phyloP scores from a whole-genome alignment of 2,888 invertebrate species.

The Drosophila formosana region DNA sequence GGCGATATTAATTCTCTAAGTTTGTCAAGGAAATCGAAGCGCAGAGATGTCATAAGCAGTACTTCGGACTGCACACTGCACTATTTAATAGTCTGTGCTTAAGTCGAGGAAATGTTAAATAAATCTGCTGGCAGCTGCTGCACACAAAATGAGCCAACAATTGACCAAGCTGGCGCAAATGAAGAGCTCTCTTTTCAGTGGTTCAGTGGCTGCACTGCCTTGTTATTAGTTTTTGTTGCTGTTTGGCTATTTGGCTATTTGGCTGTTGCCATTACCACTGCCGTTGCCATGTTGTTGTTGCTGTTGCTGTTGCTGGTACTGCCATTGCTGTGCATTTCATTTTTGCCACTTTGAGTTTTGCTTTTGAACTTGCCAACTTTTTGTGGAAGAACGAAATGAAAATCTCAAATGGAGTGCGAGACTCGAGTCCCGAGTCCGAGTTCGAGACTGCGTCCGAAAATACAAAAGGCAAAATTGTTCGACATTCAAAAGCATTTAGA shows the following conservation, averaged over 20 bases:
- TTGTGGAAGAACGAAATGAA: constrained; percentile 51
- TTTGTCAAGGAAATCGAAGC: neutral
- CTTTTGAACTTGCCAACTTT: constrained; percentile 39
- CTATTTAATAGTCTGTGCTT: neutral
- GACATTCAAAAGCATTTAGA: constrained; percentile 66
- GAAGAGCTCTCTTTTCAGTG: constrained; percentile 11
- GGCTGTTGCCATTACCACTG: constrained; percentile 9
- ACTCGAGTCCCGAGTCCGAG: neutral
- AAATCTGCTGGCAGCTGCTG: constrained; percentile 23
- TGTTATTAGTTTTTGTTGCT: constrained; percentile 24
- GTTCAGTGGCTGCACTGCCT: constrained; percentile 24
- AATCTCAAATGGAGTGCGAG: constrained; percentile 58
- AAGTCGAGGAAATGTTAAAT: neutral
- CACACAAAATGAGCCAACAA: constrained; percentile 30
- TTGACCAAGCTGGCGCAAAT: constrained; percentile 19
- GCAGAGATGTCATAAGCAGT: neutral
- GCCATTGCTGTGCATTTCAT: constrained; percentile 36
- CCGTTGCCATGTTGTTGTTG: constrained; percentile 18
- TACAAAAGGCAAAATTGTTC: constrained; percentile 48
- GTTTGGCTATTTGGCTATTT: neutral
- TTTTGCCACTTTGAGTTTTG: constrained; percentile 37
- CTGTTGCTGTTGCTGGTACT: constrained; percentile 1
- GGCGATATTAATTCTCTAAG: neutral
- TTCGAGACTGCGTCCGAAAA: neutral
- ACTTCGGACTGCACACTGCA: neutral